Evolutionary conservation across 2,888 invertebrate genomes (phyloP), one percentile per base, ranked within the genome.

Genomic region (Lasioglossum zephyrum): DNA sequence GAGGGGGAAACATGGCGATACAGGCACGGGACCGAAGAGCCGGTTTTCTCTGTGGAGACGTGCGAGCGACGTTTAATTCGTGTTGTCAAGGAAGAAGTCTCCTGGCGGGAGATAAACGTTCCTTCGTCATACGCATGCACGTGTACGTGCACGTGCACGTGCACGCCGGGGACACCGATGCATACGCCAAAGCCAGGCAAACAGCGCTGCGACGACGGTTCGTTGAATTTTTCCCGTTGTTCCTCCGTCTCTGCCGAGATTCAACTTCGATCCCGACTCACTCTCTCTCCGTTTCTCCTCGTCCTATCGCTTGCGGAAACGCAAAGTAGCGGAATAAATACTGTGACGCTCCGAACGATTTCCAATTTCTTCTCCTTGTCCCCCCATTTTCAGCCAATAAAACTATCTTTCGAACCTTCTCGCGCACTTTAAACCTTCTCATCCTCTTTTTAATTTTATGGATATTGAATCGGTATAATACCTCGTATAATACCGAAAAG

Each of bases 1-100:
- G 86, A 73, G 76, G 69, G 69, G 39, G 39, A 13, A 13, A 41
- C 78, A 63, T 53, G 39, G 44, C 72, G 81, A 75, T 60, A 72
- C 63, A 31, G 70, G 41, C 31, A 36, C 26, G 6, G 57, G 11
- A n/a, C 57, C n/a, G n/a, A 22, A n/a, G 57, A 11, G 57, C 75
- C 57, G 77, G 81, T 86, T 81, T 41, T 78, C 86, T 78, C 81
- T 72, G 75, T 57, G 2, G 53, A 72, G 85, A 81, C 86, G 73
- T 70, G 77, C 83, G 83, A 87, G 87, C 83, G 87, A 87, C 83
- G 82, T 87, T 83, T 87, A 87, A 87, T 87, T 87, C 87, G 41
- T 74, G 77, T 73, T 87, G 83, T 79, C 87, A 77, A 87, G 87
- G 77, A 87, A 66, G 69, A 77, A 75, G 77, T 39, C 80, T 80